Evolutionary conservation across 2,113 vertebrate species (phyloP).

Genomic region (Hassar affinis): DNA sequence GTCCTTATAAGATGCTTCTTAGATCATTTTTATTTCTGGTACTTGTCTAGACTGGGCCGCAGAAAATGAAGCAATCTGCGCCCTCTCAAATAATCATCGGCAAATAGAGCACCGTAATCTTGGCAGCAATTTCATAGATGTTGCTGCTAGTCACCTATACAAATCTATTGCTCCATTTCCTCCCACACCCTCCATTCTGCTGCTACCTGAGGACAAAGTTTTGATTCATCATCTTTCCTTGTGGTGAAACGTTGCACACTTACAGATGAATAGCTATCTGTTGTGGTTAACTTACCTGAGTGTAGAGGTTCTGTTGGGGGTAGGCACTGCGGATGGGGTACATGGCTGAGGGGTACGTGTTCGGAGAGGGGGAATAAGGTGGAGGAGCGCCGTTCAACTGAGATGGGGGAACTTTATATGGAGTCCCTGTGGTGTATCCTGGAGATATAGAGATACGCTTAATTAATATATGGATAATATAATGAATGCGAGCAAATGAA

Average conservation of each 20-base stretch:
- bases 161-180: neutral
- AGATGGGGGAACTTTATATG: slow-evolving; percentile 96
- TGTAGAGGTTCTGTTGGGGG: slow-evolving; percentile 95
- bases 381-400: slow-evolving; percentile 95
- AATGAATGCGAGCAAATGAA: neutral
- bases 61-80: neutral
- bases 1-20: neutral
- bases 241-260: neutral
- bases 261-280: neutral
- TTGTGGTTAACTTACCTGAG: slow-evolving; percentile 79
- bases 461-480: neutral
- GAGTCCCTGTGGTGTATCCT: slow-evolving; percentile 95
- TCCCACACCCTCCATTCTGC: neutral
- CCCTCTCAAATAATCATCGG: neutral
- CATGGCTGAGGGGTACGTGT: slow-evolving; percentile 94
- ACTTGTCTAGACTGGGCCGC: neutral
- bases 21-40: neutral
- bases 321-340: slow-evolving; percentile 99
- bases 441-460: slow-evolving; percentile 11
- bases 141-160: neutral
- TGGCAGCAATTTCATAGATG: neutral
- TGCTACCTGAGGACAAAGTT: neutral
- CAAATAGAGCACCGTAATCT: neutral
- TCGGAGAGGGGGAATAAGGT: slow-evolving; percentile 93
- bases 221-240: neutral